These are phyloP conservation scores for Ferrisia virgata DNA, from an alignment of 2,888 invertebrate species.

Conservation along the genomic window DNA sequence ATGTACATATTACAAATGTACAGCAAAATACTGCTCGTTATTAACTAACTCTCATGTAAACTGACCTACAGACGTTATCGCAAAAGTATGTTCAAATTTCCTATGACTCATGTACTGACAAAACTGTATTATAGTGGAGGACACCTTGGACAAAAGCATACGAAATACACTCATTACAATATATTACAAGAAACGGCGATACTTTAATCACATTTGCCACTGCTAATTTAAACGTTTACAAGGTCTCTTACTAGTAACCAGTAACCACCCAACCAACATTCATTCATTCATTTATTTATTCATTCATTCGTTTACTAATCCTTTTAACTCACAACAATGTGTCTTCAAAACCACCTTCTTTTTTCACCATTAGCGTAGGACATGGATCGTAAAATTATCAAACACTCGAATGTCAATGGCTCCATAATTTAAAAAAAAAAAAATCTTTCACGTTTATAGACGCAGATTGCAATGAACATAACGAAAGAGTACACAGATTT, in stretches of 20 bases:
- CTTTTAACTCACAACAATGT: neutral
- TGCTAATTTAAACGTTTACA: neutral
- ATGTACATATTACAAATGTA: too few species aligned
- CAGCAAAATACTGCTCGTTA: neutral
- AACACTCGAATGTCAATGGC: neutral
- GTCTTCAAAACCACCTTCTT: neutral
- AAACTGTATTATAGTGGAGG: neutral
- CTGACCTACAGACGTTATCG: neutral
- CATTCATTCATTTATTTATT: neutral
- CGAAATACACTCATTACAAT: neutral
- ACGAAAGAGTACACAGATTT: too few species aligned
- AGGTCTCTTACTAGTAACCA: neutral
- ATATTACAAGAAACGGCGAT: neutral
- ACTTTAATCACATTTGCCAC: neutral
- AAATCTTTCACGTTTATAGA: neutral
- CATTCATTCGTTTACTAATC: neutral
- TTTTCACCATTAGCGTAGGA: neutral
- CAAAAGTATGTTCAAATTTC: neutral
- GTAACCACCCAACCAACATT: neutral
- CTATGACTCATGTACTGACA: neutral
- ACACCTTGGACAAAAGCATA: neutral
- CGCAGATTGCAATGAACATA: too few species aligned
- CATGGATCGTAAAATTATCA: neutral
- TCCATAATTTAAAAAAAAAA: neutral
- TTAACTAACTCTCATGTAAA: neutral